phyloP scores from a whole-genome alignment of 92 coral and sea anemone genomes.

The Diadumene lineata region DNA sequence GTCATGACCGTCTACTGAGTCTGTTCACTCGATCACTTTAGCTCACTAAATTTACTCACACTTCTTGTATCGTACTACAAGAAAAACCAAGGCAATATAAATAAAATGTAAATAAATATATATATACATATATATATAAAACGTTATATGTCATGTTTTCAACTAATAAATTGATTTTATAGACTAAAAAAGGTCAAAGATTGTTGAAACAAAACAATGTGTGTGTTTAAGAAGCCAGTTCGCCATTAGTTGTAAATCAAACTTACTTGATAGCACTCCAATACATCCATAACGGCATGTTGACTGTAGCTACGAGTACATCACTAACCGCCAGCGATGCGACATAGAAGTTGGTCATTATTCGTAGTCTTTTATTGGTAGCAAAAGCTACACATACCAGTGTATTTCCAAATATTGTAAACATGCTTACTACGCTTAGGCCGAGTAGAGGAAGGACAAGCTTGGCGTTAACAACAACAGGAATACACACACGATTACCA shows the following conservation, averaged over 20 bases:
- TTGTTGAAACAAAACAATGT: too few relatives aligned
- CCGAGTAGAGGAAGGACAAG: conserved; percentile 55
- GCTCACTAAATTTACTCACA: neutral
- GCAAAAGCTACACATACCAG: conserved; percentile 82
- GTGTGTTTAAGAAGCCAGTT: too few relatives aligned
- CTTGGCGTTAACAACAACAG: conserved; percentile 22
- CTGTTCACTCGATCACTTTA: neutral
- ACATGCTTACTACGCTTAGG: conserved; percentile 53
- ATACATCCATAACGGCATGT: conserved; percentile 79
- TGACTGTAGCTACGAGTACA: conserved; percentile 68
- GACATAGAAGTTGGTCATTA: conserved; percentile 78
- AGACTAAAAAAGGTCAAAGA: too few relatives aligned
- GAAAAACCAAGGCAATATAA: too few relatives aligned
- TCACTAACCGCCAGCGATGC: conserved; percentile 86
- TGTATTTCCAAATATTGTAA: conserved; percentile 80
- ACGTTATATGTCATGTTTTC: too few relatives aligned
- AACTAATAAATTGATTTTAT: too few relatives aligned
- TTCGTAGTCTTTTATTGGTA: conserved; percentile 75
- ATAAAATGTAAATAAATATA: too few relatives aligned
- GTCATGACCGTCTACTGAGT: neutral
- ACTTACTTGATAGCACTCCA: conserved; percentile 54
- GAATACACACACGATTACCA: conserved; percentile 1
- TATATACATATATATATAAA: too few relatives aligned
- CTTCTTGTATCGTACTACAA: too few relatives aligned
- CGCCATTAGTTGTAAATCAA: neutral